Evolutionary conservation across 2,113 vertebrate species (phyloP).

Genomic region (Ailurus styani): DNA sequence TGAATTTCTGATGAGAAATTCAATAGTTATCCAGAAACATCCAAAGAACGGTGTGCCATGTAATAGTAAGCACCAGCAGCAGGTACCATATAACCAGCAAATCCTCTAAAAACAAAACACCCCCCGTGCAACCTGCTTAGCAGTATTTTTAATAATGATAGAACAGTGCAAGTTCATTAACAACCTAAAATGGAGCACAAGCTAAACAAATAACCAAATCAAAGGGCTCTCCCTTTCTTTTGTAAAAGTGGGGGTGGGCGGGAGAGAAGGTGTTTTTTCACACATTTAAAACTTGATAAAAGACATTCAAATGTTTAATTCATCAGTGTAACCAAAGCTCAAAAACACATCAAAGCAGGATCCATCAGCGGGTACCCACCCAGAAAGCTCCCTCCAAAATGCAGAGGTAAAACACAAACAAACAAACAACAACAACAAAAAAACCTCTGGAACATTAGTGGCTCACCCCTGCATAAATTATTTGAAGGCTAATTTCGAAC

Average conservation of each 20-base stretch:
- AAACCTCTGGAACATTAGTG: constrained; percentile 74
- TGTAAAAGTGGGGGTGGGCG: constrained; percentile 7
- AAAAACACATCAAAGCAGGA: constrained; percentile 65
- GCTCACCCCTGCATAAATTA: constrained; percentile 74
- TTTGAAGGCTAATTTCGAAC: constrained; percentile 64
- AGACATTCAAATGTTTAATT: constrained; percentile 68
- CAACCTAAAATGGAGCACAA: constrained; percentile 19
- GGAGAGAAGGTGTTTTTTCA: constrained; percentile 41
- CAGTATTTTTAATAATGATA: neutral
- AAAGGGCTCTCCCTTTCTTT: constrained; percentile 55
- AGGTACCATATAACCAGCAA: neutral
- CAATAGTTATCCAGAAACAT: neutral
- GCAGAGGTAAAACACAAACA: neutral
- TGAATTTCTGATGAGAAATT: constrained; percentile 10
- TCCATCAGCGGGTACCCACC: constrained; percentile 22
- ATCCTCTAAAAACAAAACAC: constrained; percentile 3
- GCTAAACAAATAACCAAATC: constrained; percentile 52
- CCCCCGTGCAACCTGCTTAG: neutral
- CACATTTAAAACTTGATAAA: constrained; percentile 69
- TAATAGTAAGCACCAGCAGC: neutral
- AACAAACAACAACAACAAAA: neutral
- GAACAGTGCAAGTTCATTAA: constrained; percentile 31
- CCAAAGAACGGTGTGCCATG: neutral
- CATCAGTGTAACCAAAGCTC: constrained; percentile 65
- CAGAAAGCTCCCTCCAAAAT: constrained; percentile 16